phyloP scores from a whole-genome alignment of 2,888 invertebrate genomes.

The Caenorhabditis becei region DNA sequence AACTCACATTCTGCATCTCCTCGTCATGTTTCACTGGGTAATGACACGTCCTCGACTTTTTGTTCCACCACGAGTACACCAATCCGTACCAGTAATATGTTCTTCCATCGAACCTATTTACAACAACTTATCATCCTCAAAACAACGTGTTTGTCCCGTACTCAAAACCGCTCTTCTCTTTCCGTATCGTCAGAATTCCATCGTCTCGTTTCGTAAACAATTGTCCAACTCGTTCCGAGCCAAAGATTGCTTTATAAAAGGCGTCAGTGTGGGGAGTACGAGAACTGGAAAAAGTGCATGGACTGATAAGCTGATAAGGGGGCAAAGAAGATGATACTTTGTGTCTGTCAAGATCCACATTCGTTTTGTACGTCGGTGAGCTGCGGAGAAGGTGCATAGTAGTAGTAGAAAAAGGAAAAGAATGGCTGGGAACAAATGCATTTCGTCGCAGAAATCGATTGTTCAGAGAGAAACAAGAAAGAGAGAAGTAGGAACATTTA shows the following conservation, averaged over 20 bases:
- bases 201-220: constrained; percentile 20
- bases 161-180: background rate
- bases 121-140: background rate
- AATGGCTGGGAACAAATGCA: too few species aligned
- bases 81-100: constrained; percentile 37
- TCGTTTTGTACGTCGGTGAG: constrained; percentile 24
- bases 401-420: too few species aligned
- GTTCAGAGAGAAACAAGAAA: too few species aligned
- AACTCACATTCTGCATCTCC: constrained; percentile 25
- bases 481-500: too few species aligned
- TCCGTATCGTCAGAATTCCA: constrained; percentile 8
- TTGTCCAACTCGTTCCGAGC: background rate
- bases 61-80: constrained; percentile 25
- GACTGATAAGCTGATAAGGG: background rate
- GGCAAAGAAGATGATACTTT: background rate
- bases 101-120: background rate
- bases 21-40: constrained; percentile 17
- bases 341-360: constrained; percentile 38
- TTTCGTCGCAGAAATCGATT: too few species aligned
- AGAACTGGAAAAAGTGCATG: too few species aligned
- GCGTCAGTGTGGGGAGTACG: constrained; percentile 31
- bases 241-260: constrained; percentile 12
- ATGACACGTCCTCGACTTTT: background rate
- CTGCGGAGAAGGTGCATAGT: too few species aligned
- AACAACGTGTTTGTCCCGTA: background rate